Base-by-base conservation (phyloP, 2,113 vertebrate species). In the Oncorhynchus mykiss region DNA sequence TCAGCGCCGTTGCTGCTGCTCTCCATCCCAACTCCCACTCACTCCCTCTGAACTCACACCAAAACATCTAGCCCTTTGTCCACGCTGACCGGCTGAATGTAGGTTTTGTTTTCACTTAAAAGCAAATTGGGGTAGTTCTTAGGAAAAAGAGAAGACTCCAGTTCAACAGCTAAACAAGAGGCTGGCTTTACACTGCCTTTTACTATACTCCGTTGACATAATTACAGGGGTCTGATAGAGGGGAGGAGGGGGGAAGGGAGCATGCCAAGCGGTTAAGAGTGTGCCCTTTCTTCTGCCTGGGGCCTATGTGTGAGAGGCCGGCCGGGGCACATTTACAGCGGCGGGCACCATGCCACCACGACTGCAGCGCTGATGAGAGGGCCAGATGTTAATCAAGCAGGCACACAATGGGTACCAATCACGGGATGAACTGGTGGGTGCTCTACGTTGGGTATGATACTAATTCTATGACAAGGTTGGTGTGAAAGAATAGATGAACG, bases 91-190 rank as follows among this genome's bases (percentile, higher is more conserved):
- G 62, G n/a, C 77, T 71, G 71, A 24, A 65, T 78, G 65, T 51
- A 51, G 45, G 78, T 74, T 77, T 80, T 80, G 48, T 84, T 67
- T 51, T 78, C 75, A 74, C 71, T 73, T 80, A 74, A 78, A 81
- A 76, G 54, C 51, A 67, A 24, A 74, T 20, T 60, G 71, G 71
- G 71, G 64, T 69, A 62, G 13, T 39, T 49, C 22, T 34, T 45
- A 20, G 1, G 1, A 27, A 51, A 60, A 66, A 14, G 1, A 65
- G 48, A 20, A 18, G 29, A 69, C 67, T 45, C 5, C 51, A 24
- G 8, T 18, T 27, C 62, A 20, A 31, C 25, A 7, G 45, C 24
- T 20, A 54, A 74, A 29, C 45, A 74, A 67, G 25, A n/a, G 24
- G 64, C 45, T 9, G 45, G 29, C 70, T 29, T 59, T 49, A 34